Conservation (phyloP, 2,113 vertebrate species). For the Lophotis ruficrista region DNA sequence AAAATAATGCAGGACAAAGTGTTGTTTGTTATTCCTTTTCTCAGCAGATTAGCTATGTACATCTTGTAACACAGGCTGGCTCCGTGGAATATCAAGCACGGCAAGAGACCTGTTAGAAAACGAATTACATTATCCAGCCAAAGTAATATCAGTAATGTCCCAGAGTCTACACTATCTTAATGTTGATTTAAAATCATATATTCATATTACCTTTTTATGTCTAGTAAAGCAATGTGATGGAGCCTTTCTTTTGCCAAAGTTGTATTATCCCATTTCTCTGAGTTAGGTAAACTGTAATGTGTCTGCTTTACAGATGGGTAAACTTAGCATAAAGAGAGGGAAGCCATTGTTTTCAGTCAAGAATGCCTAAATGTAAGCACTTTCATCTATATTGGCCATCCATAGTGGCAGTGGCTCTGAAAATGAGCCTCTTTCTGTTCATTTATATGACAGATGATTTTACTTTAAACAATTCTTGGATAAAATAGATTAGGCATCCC, state of each 20-base stretch:
- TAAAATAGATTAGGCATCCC: constrained; percentile 34
- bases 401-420: not conserved
- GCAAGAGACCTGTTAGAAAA: constrained; percentile 29
- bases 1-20: constrained; percentile 14
- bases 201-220: constrained; percentile 51
- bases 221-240: constrained; percentile 22
- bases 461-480: constrained; percentile 25
- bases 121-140: constrained; percentile 24
- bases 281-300: constrained; percentile 54
- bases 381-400: constrained; percentile 32
- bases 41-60: constrained; percentile 36
- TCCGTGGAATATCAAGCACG: constrained; percentile 24
- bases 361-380: constrained; percentile 22
- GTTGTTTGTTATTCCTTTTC: constrained; percentile 23
- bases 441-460: constrained; percentile 58
- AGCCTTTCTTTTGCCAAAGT: constrained; percentile 27
- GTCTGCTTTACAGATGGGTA: constrained; percentile 55
- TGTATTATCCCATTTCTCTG: constrained; percentile 62
- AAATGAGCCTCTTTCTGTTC: constrained; percentile 29
- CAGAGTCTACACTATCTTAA: constrained; percentile 15
- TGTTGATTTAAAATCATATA: constrained; percentile 59
- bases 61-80: constrained; percentile 33
- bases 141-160: constrained; percentile 49
- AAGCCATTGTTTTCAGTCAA: constrained; percentile 26
- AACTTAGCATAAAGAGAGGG: constrained; percentile 43